phyloP scores from a whole-genome alignment of 1,140 invertebrate genomes.

The Chrysopa pallens region DNA sequence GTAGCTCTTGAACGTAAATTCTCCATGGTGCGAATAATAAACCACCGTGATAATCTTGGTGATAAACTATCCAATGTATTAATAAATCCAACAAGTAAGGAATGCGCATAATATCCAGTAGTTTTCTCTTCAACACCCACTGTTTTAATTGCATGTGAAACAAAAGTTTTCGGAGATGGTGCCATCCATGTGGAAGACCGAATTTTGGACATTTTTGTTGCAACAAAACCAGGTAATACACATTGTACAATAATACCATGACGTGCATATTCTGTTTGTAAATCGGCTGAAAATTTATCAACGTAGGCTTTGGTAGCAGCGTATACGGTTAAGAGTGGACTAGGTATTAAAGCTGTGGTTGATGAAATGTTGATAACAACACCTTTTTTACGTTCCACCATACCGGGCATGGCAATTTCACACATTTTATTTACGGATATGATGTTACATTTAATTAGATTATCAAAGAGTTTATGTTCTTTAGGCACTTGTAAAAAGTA shows the following conservation, averaged over 20 bases:
- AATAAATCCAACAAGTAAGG: constrained; percentile 37
- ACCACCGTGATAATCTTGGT: constrained; percentile 31
- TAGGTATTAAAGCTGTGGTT: constrained; percentile 55
- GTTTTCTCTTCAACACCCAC: constrained; percentile 55
- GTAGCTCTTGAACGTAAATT: constrained; percentile 34
- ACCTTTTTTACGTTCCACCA: constrained; percentile 70
- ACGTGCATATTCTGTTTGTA: constrained; percentile 58
- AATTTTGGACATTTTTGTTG: constrained; percentile 86
- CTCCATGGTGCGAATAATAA: constrained; percentile 38
- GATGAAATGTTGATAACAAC: constrained; percentile 89
- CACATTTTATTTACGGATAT: constrained; percentile 67
- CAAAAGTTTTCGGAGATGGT: constrained; percentile 61
- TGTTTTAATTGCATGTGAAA: constrained; percentile 54
- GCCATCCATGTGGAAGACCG: constrained; percentile 58
- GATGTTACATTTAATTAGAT: constrained; percentile 55
- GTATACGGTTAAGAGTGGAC: constrained; percentile 73
- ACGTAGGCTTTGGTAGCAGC: constrained; percentile 81
- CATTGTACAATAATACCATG: constrained; percentile 71
- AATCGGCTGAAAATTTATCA: constrained; percentile 63
- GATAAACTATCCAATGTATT: constrained; percentile 28
- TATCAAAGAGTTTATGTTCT: constrained; percentile 28
- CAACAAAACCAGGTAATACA: constrained; percentile 73
- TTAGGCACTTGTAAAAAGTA: constrained; percentile 56
- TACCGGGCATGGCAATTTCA: constrained; percentile 65
- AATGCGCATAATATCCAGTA: constrained; percentile 62